Evolutionary conservation across 2,797 vertebrate genomes (phyloP).

Genomic region (Allobates femoralis): DNA sequence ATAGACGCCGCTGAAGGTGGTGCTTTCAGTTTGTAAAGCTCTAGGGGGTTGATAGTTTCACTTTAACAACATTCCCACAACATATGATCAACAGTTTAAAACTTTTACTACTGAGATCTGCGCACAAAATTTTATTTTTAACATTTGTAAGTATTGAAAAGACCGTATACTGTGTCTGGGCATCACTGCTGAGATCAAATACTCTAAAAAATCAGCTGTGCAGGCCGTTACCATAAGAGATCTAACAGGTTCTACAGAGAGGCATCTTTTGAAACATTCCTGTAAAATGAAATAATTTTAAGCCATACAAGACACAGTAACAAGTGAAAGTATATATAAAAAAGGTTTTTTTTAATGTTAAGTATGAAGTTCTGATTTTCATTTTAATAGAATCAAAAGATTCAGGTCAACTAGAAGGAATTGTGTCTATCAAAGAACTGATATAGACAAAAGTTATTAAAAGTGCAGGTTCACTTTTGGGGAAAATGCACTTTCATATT

Average conservation of each 20-base stretch:
- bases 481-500: not conserved
- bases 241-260: not conserved
- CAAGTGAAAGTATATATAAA: not conserved
- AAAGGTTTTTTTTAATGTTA: not conserved
- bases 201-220: not conserved
- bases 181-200: constrained; percentile 17
- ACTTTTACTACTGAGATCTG: not conserved
- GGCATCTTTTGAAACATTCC: not conserved
- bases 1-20: too few relatives aligned
- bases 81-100: not conserved
- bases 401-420: not conserved
- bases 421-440: not conserved
- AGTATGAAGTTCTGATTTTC: not conserved
- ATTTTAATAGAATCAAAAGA: not conserved
- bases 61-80: not conserved
- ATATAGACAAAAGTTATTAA: not conserved
- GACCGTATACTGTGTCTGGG: not conserved
- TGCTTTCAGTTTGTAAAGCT: too few relatives aligned
- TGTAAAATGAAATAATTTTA: not conserved
- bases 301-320: not conserved
- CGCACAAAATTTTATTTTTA: not conserved
- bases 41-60: too few relatives aligned
- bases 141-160: not conserved
- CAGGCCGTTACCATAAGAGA: not conserved
- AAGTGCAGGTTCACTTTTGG: not conserved